Evolutionary conservation across 2,888 invertebrate species (phyloP).

Genomic region (Pachymerium ferrugineum): DNA sequence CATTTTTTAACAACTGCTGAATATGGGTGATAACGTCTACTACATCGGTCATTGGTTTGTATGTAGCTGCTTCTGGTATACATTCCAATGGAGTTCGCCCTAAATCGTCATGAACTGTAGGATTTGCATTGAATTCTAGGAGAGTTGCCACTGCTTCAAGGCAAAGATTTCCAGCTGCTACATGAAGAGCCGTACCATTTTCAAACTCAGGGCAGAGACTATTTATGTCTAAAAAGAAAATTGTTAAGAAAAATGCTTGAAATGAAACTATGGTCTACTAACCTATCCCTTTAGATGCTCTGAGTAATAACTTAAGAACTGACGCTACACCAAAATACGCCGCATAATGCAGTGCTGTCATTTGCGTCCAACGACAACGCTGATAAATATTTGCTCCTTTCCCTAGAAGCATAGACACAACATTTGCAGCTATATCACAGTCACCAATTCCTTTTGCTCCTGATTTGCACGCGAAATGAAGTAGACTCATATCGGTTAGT

Average conservation of each 20-base stretch:
- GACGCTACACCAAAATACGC: slow-evolving; percentile 52
- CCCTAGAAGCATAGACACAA: slow-evolving; percentile 42
- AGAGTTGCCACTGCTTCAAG: slow-evolving; percentile 48
- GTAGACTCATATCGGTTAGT: slow-evolving; percentile 52
- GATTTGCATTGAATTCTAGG: slow-evolving; percentile 48
- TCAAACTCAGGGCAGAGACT: slow-evolving; percentile 51
- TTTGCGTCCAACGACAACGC: slow-evolving; percentile 52
- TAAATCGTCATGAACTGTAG: slow-evolving; percentile 40
- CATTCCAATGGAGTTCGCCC: slow-evolving; percentile 46
- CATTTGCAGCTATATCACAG: slow-evolving; percentile 40
- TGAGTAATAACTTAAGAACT: slow-evolving; percentile 47
- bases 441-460: slow-evolving; percentile 50
- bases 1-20: slow-evolving; percentile 43
- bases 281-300: slow-evolving; percentile 44
- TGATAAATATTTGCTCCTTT: slow-evolving; percentile 49
- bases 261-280: neutral
- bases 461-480: slow-evolving; percentile 53
- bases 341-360: slow-evolving; percentile 53
- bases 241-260: neutral
- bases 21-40: slow-evolving; percentile 45
- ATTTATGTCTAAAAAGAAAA: slow-evolving; percentile 46
- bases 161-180: slow-evolving; percentile 51
- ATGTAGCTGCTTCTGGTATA: slow-evolving; percentile 47
- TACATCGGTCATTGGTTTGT: slow-evolving; percentile 47
- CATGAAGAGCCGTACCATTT: slow-evolving; percentile 51